Evolutionary conservation across 2,797 vertebrate genomes (phyloP).

Genomic region (Pangasius krempfi): DNA sequence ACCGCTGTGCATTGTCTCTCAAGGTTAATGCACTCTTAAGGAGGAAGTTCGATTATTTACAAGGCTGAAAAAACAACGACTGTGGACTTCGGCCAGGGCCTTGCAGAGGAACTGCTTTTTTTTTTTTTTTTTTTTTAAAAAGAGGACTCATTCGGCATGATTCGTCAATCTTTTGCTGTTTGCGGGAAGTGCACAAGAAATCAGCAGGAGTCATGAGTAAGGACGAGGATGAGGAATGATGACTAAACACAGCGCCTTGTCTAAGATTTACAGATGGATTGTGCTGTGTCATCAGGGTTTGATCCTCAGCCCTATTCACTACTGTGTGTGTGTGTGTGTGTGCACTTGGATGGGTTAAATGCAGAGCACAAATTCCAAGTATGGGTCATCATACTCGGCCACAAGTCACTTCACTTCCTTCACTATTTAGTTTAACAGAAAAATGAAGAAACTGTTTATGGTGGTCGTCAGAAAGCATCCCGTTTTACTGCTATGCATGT

Average conservation of each 20-base stretch:
- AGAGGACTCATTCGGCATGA: background rate
- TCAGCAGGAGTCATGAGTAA: background rate
- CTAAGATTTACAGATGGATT: background rate
- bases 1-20: constrained; percentile 47
- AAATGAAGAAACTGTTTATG: background rate
- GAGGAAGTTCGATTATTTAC: constrained; percentile 69
- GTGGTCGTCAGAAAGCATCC: background rate
- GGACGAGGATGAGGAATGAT: background rate
- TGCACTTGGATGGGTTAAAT: too few relatives aligned
- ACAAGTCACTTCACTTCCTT: too few relatives aligned
- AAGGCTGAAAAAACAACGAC: constrained; percentile 36
- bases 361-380: too few relatives aligned
- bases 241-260: background rate
- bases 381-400: too few relatives aligned
- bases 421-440: background rate
- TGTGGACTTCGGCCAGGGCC: background rate
- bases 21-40: constrained; percentile 55
- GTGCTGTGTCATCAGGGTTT: background rate
- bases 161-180: constrained; percentile 16
- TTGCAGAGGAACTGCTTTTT: constrained; percentile 41
- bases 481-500: background rate
- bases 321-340: too few relatives aligned
- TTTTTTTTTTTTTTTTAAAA: background rate
- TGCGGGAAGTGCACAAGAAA: background rate
- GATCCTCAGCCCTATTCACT: background rate